Percentiles rank a stretch among this genome's conserved stretches.
Evolutionary conservation across 2,113 vertebrate genomes (phyloP).

Genomic region (Peromyscus leucopus): DNA sequence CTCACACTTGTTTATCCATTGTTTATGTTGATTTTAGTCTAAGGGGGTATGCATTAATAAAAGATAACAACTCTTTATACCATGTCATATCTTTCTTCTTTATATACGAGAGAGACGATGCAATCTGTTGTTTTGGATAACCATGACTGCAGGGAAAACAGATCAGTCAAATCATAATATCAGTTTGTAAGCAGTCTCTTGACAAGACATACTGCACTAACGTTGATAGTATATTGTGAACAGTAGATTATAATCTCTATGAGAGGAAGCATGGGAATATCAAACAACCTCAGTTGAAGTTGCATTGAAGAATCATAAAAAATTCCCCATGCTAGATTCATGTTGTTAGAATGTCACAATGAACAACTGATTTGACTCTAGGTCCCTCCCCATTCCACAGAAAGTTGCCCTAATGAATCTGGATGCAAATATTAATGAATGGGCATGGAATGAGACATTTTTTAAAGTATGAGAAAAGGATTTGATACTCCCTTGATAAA

Average conservation of each 20-base stretch:
- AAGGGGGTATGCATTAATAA: conserved; percentile 68
- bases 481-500: not conserved
- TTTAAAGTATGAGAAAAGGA: conserved; percentile 28
- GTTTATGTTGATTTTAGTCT: conserved; percentile 57
- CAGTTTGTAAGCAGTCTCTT: conserved; percentile 50
- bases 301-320: conserved; percentile 46
- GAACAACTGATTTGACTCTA: not conserved
- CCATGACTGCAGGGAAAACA: not conserved
- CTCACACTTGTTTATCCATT: conserved; percentile 38
- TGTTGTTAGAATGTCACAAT: not conserved
- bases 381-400: not conserved
- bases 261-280: not conserved
- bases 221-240: not conserved
- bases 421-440: conserved; percentile 29
- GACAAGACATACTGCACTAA: conserved; percentile 45
- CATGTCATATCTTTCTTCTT: conserved; percentile 37
- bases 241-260: not conserved
- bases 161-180: conserved; percentile 41
- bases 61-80: conserved; percentile 38
- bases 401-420: conserved; percentile 57
- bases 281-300: not conserved
- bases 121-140: not conserved
- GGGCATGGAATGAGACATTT: conserved; percentile 29
- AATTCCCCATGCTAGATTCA: not conserved
- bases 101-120: not conserved